A percentile compares a stretch with the other conserved stretches of the same genome.
Conservation (phyloP, 2,797 vertebrate genomes). For the Anabas testudineus region DNA sequence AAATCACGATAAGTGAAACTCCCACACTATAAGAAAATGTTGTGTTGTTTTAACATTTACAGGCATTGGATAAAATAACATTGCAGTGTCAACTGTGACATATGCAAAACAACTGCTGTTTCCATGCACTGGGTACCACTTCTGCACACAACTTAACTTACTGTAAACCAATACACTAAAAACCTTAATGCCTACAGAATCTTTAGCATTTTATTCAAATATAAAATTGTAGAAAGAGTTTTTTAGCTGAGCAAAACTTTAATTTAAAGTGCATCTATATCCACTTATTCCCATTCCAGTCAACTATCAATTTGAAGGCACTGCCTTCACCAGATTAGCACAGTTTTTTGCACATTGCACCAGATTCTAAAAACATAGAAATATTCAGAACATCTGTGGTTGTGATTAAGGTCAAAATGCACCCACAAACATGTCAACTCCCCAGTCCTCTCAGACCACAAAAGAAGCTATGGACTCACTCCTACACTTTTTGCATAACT, state of each 20-base stretch:
- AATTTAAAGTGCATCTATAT: too few species aligned
- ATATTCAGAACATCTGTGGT: neutral
- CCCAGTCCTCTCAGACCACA: neutral
- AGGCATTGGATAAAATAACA: neutral
- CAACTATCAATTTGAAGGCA: neutral
- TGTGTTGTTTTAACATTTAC: neutral
- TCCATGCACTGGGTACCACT: neutral
- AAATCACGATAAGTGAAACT: neutral
- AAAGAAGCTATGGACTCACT: neutral
- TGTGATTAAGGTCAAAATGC: neutral
- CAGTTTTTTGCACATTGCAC: neutral
- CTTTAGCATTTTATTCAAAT: slow-evolving; percentile 11
- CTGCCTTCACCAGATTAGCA: neutral
- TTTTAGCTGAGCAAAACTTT: neutral
- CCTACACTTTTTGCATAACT: neutral
- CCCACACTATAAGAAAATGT: neutral
- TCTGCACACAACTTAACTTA: neutral
- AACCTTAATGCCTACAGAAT: too few species aligned
- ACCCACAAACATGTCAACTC: neutral
- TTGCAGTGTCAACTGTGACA: neutral
- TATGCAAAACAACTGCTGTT: neutral
- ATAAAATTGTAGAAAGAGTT: neutral
- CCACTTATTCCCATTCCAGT: too few species aligned
- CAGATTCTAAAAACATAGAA: neutral
- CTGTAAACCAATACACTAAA: neutral